These are phyloP conservation scores for Coecobrya sp. DNA, from an alignment of 2,888 invertebrate species.

Conservation along the genomic window DNA sequence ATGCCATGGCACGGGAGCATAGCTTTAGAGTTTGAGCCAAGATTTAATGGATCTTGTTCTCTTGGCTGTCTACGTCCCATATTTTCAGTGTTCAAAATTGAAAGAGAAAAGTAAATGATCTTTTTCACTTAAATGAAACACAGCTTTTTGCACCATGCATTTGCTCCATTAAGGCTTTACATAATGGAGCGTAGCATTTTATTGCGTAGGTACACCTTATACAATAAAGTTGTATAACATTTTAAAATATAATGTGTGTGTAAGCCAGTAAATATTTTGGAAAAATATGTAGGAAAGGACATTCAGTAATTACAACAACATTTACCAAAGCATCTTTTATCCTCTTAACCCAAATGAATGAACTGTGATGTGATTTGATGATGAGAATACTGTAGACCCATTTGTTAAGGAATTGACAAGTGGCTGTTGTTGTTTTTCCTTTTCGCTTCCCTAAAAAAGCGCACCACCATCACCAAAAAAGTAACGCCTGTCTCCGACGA, in stretches of 20 bases:
- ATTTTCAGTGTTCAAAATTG: conserved; percentile 64
- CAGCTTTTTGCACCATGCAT: not conserved
- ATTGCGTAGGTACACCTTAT: not conserved
- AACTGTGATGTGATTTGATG: conserved; percentile 26
- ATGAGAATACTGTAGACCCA: conserved; percentile 45
- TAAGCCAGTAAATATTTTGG: not conserved
- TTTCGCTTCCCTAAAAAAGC: not conserved
- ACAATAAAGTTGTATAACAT: not conserved
- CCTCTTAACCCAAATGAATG: conserved; percentile 64
- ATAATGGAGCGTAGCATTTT: not conserved
- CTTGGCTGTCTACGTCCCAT: conserved; percentile 53
- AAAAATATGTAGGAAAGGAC: conserved; percentile 24
- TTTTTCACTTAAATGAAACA: not conserved
- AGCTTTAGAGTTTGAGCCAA: conserved; percentile 65
- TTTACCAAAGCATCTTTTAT: conserved; percentile 48
- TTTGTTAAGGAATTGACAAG: conserved; percentile 44
- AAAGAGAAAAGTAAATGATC: conserved; percentile 42
- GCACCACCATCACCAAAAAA: conserved; percentile 1
- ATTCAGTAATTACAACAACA: conserved; percentile 45
- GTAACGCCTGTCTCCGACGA: not conserved
- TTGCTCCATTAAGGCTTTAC: not conserved
- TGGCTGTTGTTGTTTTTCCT: conserved; percentile 18
- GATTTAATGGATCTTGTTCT: conserved; percentile 69
- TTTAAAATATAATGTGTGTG: not conserved
- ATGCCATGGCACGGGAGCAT: conserved; percentile 15